A percentile compares a stretch with the other conserved stretches of the same genome.
Evolutionary conservation across 2,888 invertebrate species (phyloP).

Genomic region (Cephus pulcher): DNA sequence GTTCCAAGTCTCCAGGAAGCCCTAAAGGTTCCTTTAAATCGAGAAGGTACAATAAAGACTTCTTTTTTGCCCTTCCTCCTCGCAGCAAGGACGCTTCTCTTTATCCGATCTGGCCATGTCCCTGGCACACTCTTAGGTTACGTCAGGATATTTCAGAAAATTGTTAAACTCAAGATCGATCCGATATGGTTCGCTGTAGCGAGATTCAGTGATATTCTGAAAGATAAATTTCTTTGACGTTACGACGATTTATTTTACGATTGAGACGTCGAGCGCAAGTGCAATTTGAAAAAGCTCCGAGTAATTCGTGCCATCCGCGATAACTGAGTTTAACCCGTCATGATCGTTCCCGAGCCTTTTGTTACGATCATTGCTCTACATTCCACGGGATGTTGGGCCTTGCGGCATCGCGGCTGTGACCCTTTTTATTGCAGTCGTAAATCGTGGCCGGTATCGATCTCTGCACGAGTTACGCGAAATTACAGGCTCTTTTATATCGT

Average conservation of each 20-base stretch:
- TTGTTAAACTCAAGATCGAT: neutral
- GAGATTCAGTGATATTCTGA: neutral
- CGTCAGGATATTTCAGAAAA: neutral
- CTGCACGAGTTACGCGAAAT: neutral
- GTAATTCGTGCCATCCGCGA: neutral
- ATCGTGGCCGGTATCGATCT: neutral
- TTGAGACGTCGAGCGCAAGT: neutral
- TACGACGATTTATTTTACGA: neutral
- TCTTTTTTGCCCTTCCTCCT: neutral
- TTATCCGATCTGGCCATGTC: neutral
- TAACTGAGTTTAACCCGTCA: neutral
- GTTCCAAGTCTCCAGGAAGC: neutral
- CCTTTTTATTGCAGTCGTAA: neutral
- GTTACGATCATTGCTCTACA: neutral
- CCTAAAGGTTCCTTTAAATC: constrained; percentile 1
- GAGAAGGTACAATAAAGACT: constrained; percentile 2
- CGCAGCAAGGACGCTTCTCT: neutral
- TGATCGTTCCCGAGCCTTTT: neutral
- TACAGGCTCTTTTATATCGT: neutral
- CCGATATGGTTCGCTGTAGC: neutral
- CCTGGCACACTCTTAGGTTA: neutral
- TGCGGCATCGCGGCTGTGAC: neutral
- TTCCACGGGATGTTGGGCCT: neutral
- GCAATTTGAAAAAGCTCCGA: neutral
- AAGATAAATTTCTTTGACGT: neutral